phyloP scores from a whole-genome alignment of 37 sponge, comb jelly and placozoan species.

The Ephydatia muelleri region DNA sequence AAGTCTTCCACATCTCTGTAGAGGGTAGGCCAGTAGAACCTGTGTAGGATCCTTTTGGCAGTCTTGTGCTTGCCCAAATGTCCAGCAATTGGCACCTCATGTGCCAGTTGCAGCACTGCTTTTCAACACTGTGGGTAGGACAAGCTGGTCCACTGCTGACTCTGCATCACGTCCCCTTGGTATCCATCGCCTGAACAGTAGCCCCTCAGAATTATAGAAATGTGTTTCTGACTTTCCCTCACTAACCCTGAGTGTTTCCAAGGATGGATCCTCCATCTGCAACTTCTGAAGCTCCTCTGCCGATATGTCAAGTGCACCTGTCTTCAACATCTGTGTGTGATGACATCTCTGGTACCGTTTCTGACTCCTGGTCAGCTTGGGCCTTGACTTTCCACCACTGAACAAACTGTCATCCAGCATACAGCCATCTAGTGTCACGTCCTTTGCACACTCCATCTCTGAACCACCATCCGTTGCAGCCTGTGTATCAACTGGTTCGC shows the following conservation, averaged over 20 bases:
- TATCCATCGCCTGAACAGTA: background rate
- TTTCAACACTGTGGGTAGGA: constrained; percentile 1
- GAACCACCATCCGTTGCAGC: background rate
- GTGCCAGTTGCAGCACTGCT: constrained; percentile 3
- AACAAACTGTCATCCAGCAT: background rate
- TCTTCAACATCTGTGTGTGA: background rate
- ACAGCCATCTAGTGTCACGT: too few relatives aligned
- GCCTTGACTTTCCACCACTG: background rate
- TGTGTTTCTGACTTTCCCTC: background rate
- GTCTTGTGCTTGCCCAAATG: constrained; percentile 10
- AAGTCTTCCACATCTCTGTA: constrained; percentile 32
- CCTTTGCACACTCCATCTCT: background rate
- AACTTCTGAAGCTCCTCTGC: background rate
- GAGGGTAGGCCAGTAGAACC: constrained; percentile 37
- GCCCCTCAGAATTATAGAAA: background rate
- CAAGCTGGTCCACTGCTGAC: constrained; percentile 23
- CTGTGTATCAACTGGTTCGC: background rate
- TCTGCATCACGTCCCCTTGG: background rate
- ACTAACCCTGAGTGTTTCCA: background rate
- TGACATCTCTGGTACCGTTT: background rate
- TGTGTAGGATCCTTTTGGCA: background rate
- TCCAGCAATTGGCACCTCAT: background rate
- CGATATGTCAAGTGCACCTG: background rate
- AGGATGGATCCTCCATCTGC: background rate
- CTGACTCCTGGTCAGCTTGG: background rate